phyloP scores from a whole-genome alignment of 2,888 invertebrate species.

The Caenorhabditis zanzibari region DNA sequence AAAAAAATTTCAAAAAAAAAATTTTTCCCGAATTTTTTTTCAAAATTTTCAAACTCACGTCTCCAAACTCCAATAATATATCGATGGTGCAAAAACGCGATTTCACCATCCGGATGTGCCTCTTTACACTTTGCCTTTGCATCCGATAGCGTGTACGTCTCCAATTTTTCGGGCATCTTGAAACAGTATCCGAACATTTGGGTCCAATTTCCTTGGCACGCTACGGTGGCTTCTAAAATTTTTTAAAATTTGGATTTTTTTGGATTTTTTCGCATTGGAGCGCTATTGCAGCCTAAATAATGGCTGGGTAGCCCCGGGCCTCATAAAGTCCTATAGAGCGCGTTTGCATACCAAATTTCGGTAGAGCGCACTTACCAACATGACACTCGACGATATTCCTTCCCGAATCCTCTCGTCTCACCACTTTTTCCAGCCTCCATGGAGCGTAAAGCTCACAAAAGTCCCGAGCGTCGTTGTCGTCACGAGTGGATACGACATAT shows the following conservation, averaged over 20 bases:
- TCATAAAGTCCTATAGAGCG: no score
- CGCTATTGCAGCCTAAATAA: no score
- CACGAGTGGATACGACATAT: background rate
- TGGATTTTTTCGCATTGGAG: no score
- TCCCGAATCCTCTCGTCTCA: no score
- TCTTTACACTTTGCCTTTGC: background rate
- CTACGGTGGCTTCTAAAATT: constrained; percentile 1
- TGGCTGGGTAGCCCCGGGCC: no score
- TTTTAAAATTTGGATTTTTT: no score
- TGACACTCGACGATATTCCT: background rate
- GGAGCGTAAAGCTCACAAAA: constrained; percentile 34
- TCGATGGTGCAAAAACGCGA: constrained; percentile 11
- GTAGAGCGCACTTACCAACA: constrained; percentile 5
- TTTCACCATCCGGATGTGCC: background rate
- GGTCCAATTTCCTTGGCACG: constrained; percentile 9
- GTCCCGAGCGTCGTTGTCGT: background rate
- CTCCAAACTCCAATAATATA: constrained; percentile 25
- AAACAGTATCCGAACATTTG: constrained; percentile 29
- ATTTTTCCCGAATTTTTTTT: no score
- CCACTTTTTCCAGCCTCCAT: constrained; percentile 3
- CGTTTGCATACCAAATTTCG: no score
- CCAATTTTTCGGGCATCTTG: background rate
- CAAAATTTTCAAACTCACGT: background rate
- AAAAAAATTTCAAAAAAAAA: no score
- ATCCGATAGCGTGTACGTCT: background rate